Conservation (phyloP, 1,140 invertebrate genomes). For the Drosophila melanogaster region DNA sequence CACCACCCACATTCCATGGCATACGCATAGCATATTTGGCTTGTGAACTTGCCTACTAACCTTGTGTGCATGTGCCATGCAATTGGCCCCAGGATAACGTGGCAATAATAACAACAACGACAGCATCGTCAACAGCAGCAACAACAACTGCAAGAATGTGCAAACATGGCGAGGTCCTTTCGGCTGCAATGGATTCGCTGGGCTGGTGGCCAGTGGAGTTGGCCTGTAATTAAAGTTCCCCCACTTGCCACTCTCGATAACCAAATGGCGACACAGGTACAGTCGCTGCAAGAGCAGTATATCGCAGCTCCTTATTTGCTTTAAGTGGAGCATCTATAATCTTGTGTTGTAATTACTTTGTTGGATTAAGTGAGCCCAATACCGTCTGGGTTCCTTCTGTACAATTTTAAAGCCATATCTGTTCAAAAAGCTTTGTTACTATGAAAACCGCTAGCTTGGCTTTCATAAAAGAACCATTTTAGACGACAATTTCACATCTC, state of each 20-base stretch:
- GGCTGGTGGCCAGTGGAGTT: conserved; percentile 12
- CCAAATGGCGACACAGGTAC: neutral
- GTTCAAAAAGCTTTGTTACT: neutral
- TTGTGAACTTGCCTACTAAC: conserved; percentile 62
- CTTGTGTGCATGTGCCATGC: conserved; percentile 62
- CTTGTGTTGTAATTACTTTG: neutral
- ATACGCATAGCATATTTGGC: conserved; percentile 61
- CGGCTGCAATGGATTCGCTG: conserved; percentile 8
- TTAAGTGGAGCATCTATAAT: too few species aligned
- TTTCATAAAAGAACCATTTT: neutral
- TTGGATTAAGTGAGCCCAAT: too few species aligned
- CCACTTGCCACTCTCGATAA: neutral
- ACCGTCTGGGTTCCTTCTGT: too few species aligned
- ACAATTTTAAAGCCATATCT: neutral
- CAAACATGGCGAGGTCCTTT: conserved; percentile 44
- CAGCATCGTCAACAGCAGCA: neutral
- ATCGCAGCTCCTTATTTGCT: neutral
- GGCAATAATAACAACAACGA: conserved; percentile 33
- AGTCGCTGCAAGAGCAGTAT: conserved; percentile 5
- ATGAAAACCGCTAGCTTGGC: neutral
- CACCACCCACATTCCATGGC: conserved; percentile 38
- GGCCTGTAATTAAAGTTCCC: conserved; percentile 39
- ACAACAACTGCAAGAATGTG: conserved; percentile 37
- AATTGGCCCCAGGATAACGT: conserved; percentile 53
- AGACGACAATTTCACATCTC: conserved; percentile 1